Evolutionary conservation across 2,888 invertebrate species (phyloP).

Genomic region (Abrostola triplasia): DNA sequence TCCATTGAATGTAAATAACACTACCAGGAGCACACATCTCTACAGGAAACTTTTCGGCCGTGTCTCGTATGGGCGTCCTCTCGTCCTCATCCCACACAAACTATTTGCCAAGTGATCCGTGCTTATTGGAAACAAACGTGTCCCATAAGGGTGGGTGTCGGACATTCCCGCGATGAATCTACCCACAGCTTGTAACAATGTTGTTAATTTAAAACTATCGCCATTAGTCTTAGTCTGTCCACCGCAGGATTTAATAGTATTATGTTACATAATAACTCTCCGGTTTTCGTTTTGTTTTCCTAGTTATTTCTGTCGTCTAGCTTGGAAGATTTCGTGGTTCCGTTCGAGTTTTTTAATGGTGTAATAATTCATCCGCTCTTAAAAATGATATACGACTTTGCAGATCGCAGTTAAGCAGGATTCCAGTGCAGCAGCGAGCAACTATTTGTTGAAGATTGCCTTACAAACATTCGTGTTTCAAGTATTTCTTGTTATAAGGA

Average conservation of each 20-base stretch:
- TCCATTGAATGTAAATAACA: constrained; percentile 12
- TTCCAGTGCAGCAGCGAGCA: constrained; percentile 24
- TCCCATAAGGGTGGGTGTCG: constrained; percentile 10
- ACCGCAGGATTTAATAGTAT: constrained; percentile 28
- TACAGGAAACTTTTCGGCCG: constrained; percentile 28
- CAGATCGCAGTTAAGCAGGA: constrained; percentile 34
- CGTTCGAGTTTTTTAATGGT: constrained; percentile 25
- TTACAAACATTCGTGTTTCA: constrained; percentile 1
- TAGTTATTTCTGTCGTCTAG: constrained; percentile 17
- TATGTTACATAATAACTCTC: constrained; percentile 31
- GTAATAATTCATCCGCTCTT: constrained; percentile 42
- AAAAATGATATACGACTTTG: constrained; percentile 40
- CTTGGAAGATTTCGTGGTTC: constrained; percentile 15
- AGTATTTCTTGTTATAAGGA: constrained; percentile 1
- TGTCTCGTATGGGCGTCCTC: constrained; percentile 26
- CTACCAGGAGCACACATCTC: constrained; percentile 24
- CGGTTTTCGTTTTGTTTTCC: constrained; percentile 12
- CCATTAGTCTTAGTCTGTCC: constrained; percentile 32
- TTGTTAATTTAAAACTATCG: constrained; percentile 37
- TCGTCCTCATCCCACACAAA: constrained; percentile 43
- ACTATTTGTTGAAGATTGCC: constrained; percentile 27
- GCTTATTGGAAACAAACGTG: constrained; percentile 52
- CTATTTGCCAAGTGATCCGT: constrained; percentile 54
- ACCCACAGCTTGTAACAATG: constrained; percentile 23
- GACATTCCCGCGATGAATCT: constrained; percentile 28